Evolutionary conservation across 2,113 vertebrate genomes (phyloP).

Genomic region (Planiliza haematocheilus): DNA sequence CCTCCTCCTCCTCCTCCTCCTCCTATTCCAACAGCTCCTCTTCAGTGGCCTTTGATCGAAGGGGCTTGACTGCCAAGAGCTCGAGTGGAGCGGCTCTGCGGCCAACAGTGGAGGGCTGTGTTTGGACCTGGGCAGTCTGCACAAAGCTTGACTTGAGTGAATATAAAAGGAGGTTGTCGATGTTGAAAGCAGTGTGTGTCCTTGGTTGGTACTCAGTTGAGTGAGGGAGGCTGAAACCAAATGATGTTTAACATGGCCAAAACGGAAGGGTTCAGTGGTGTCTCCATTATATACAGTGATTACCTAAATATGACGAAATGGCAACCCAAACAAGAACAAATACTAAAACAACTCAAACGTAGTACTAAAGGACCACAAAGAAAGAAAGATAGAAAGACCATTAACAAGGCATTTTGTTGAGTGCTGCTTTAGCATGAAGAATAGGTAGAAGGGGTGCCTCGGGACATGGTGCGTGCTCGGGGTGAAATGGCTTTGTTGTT

Average conservation of each 20-base stretch:
- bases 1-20: constrained; percentile 36
- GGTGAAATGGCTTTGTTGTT: too few relatives aligned
- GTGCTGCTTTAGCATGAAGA: too few relatives aligned
- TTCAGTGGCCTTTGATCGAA: constrained; percentile 41
- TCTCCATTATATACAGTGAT: too few relatives aligned
- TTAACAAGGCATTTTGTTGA: too few relatives aligned
- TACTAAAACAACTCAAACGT: too few relatives aligned
- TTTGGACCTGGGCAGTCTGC: neutral
- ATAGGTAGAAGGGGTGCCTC: too few relatives aligned
- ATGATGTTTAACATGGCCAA: neutral
- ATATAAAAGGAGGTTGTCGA: neutral
- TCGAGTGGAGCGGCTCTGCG: constrained; percentile 4
- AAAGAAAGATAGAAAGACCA: too few relatives aligned
- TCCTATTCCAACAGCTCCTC: constrained; percentile 33
- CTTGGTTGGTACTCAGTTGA: neutral
- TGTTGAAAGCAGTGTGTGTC: neutral
- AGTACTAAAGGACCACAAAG: too few relatives aligned
- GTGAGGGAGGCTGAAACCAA: neutral
- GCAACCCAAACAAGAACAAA: too few relatives aligned
- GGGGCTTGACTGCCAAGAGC: constrained; percentile 29
- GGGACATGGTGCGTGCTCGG: too few relatives aligned
- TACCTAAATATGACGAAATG: too few relatives aligned
- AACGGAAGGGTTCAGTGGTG: neutral
- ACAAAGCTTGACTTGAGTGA: neutral
- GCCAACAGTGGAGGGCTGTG: constrained; percentile 4